Evolutionary conservation across 2,797 vertebrate species (phyloP), one percentile per base, ranked within the genome.

Genomic region (Sebastiscus tertius): DNA sequence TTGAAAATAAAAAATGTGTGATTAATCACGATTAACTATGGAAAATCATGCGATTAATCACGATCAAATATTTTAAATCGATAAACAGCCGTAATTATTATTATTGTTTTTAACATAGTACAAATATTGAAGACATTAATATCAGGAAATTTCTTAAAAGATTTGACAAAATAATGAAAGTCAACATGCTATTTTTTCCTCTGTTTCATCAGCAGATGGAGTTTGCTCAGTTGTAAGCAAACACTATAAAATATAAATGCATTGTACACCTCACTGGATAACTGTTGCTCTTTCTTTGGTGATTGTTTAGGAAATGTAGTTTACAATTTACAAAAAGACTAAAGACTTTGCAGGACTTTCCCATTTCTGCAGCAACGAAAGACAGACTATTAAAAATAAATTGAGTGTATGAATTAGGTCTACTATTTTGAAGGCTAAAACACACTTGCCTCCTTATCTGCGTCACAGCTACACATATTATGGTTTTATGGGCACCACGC

Each of bases 391-490:
- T 46, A 24, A 1, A 27, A 18, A 56, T 7, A 0, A 8, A n/a
- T 8, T 66, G 24, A 24, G 24, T 24, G 24, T 29, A 16, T 42
- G 36, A 14, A 22, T 16, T 2, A 24, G n/a, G 3, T 59, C 12
- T 4, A 8, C 7, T 60, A 1, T 58, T 42, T 42, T 65, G 7
- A 8, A 13, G 16, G 42, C 39, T 13, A 27, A 26, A 24, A 49
- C 7, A 49, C 24, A 42, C 39, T 3, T 20, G 6, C 16, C 22
- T 34, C 11, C 22, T 4, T 1, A 14, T 2, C 36, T 80, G 63
- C 75, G 75, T 72, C 80, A 79, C 22, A 31, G 77, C 82, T 24
- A 24, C 24, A 24, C 24, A 24, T 24, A 24, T 2, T 24, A 24
- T 24, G 24, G 24, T 24, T 24, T 24, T 24, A 24, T 2, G 1